A percentile compares a stretch with the other conserved stretches of the same genome.
Conservation (phyloP, 2,888 invertebrate genomes). For the Dioctria rufipes region DNA sequence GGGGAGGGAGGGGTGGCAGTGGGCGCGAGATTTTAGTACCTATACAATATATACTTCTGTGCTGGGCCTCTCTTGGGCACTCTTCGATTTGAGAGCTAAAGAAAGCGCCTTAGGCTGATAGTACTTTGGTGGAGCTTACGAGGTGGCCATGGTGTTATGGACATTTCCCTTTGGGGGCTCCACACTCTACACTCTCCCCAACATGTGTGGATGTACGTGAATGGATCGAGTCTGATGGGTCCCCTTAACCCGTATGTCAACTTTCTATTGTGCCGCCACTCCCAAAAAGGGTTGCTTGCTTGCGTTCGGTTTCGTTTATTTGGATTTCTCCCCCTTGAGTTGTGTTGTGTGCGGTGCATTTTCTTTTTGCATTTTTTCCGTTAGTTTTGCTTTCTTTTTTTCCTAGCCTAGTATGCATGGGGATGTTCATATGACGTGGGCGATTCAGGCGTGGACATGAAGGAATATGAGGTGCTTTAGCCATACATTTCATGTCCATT, state of each 20-base stretch:
- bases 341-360: conserved; percentile 28
- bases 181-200: not conserved
- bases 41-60: conserved; percentile 18
- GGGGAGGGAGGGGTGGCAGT: not conserved
- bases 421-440: conserved; percentile 42
- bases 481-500: conserved; percentile 14
- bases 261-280: conserved; percentile 53
- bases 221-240: not conserved
- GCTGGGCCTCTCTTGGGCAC: conserved; percentile 33
- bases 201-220: conserved; percentile 1
- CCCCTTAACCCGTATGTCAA: conserved; percentile 43
- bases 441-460: conserved; percentile 47
- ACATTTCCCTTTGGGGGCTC: conserved; percentile 36
- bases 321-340: conserved; percentile 44
- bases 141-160: conserved; percentile 6
- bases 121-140: conserved; percentile 1
- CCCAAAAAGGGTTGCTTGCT: conserved; percentile 53
- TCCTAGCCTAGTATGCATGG: conserved; percentile 17
- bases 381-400: conserved; percentile 32
- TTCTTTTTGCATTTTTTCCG: conserved; percentile 46
- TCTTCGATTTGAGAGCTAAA: conserved; percentile 43
- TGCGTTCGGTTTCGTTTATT: conserved; percentile 42
- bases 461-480: conserved; percentile 37
- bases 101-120: conserved; percentile 38
- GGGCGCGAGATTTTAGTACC: conserved; percentile 22